Evolutionary conservation across 2,797 vertebrate species (phyloP).

Genomic region (Tokudaia tokunoshimensis): DNA sequence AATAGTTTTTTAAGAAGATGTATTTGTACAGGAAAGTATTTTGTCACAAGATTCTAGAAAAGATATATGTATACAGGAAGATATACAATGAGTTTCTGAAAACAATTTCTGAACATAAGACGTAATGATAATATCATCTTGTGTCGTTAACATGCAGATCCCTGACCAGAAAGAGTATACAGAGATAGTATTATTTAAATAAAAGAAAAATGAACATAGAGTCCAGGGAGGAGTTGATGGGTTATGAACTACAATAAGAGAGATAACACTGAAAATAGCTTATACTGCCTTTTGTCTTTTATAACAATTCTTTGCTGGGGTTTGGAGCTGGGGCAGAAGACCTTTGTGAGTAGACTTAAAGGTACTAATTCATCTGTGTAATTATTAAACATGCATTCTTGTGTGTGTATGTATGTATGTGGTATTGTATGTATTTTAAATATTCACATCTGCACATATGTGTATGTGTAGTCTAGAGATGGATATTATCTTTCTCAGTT

Average conservation of each 20-base stretch:
- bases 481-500: not conserved
- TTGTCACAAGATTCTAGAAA: not conserved
- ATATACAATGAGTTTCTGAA: not conserved
- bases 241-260: not conserved
- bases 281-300: not conserved
- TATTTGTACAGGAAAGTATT: not conserved
- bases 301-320: not conserved
- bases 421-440: not conserved
- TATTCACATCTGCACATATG: not conserved
- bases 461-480: not conserved
- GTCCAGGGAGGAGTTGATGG: not conserved
- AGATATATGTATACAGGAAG: not conserved
- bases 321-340: not conserved
- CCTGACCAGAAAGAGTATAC: not conserved
- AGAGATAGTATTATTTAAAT: not conserved
- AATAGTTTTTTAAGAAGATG: not conserved
- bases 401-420: not conserved
- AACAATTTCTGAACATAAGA: constrained; percentile 41
- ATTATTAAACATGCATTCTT: not conserved
- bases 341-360: not conserved
- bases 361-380: not conserved
- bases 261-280: constrained; percentile 30
- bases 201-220: constrained; percentile 16
- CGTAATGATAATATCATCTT: constrained; percentile 8
- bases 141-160: not conserved